Base-by-base conservation (phyloP, 2,113 vertebrate genomes). In the Microcebus griseorufus region DNA sequence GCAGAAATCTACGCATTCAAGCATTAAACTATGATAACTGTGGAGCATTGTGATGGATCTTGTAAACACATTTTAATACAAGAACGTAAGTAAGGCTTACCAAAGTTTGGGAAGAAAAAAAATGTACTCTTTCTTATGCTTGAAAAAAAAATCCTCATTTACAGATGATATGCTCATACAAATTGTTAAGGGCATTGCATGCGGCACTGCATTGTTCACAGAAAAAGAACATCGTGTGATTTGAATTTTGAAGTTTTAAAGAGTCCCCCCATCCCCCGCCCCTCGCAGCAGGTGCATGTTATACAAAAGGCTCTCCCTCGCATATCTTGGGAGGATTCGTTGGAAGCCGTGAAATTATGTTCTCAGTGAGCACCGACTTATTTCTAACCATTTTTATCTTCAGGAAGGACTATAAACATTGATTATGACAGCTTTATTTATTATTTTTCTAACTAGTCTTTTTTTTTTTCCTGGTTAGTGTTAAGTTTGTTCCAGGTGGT, bases 1-100 rank as follows among this genome's bases (percentile, higher is more conserved):
- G 0, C 32, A 94, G 81, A 83, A 64, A 86, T 87, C 73, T 18
- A 55, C 81, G 83, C 0, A 1, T 80, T 96, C 51, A 82, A 73
- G 25, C 51, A 23, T 48, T 72, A 6, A 96, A 16, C 2, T 86
- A 9, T 92, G 67, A 75, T 84, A 39, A 86, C 29, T 73, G 2
- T 32, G 84, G 69, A 88, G 9, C 34, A 32, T 34, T 9, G 22
- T 32, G 62, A 64, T 53, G 37, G 5, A 11, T 84, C 67, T 87
- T 83, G 51, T 45, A 80, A 85, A 94, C 22, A 88, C 32, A 32
- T 96, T 84, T 90, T 72, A 62, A 86, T 42, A 93, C 27, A 96
- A 82, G 16, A 89, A 75, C 9, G 6, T n/a, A 75, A 78, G 51
- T 69, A 97, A 78, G 17, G 90, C n/a, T 93, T 60, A 45, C 51